Evolutionary conservation across 2,888 invertebrate species (phyloP).

Genomic region (Philereme transversata): DNA sequence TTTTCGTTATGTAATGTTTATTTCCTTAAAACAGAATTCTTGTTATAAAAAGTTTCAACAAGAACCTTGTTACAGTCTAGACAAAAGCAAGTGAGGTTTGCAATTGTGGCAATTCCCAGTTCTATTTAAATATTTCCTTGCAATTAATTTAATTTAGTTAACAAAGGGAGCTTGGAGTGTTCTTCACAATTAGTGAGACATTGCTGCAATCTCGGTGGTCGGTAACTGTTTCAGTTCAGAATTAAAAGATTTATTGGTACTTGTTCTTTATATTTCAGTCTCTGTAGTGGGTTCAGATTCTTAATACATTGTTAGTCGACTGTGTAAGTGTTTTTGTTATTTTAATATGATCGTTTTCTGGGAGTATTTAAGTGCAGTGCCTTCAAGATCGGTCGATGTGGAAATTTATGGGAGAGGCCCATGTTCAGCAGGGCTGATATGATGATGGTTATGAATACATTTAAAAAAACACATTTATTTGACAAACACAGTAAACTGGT

Average conservation of each 20-base stretch:
- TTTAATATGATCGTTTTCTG: too few relatives aligned
- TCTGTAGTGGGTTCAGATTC: too few relatives aligned
- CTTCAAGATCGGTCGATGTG: too few relatives aligned
- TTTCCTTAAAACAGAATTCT: conserved; percentile 3
- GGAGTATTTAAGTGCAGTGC: too few relatives aligned
- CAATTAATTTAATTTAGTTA: conserved; percentile 79
- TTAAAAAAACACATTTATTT: too few relatives aligned
- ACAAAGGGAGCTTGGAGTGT: conserved; percentile 66
- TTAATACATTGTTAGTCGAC: too few relatives aligned
- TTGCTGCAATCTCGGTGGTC: conserved; percentile 57
- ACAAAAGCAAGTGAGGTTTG: conserved; percentile 66
- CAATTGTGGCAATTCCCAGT: conserved; percentile 62
- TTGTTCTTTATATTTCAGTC: conserved; percentile 28
- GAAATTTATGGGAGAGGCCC: too few relatives aligned
- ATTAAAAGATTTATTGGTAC: conserved; percentile 46
- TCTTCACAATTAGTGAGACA: conserved; percentile 74
- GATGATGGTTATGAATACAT: too few relatives aligned
- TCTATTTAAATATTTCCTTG: conserved; percentile 78
- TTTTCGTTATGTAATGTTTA: too few relatives aligned
- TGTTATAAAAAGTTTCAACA: conserved; percentile 46
- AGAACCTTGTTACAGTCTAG: conserved; percentile 65
- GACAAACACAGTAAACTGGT: too few relatives aligned
- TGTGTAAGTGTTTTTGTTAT: too few relatives aligned
- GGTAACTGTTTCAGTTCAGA: conserved; percentile 19
- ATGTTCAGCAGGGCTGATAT: too few relatives aligned